phyloP scores from a whole-genome alignment of 2,888 invertebrate genomes.

The Gari tellinella region DNA sequence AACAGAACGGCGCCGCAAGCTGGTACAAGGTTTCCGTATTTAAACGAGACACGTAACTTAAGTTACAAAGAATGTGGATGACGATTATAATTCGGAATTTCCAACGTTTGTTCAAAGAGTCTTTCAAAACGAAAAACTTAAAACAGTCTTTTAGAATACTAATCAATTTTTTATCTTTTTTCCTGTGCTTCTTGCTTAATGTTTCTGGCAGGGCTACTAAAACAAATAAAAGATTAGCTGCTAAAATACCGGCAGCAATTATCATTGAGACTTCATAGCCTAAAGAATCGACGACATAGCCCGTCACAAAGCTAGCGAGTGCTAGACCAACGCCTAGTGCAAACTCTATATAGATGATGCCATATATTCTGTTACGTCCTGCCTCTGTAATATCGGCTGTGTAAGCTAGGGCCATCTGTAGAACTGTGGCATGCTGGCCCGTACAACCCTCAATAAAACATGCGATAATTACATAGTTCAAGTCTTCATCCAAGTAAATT shows the following conservation, averaged over 20 bases:
- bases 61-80: conserved; percentile 36
- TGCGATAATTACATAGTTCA: conserved; percentile 54
- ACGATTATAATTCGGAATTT: conserved; percentile 45
- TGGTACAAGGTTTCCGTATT: conserved; percentile 54
- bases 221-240: conserved; percentile 28
- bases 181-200: conserved; percentile 32
- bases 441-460: conserved; percentile 62
- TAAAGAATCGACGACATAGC: conserved; percentile 44
- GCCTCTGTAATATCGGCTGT: conserved; percentile 60
- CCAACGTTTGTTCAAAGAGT: conserved; percentile 43
- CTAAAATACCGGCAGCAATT: conserved; percentile 31
- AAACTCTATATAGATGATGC: conserved; percentile 51
- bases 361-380: conserved; percentile 45
- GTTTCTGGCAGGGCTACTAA: conserved; percentile 49
- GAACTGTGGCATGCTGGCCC: conserved; percentile 43
- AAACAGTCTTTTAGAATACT: conserved; percentile 24
- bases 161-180: conserved; percentile 31
- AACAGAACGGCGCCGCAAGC: conserved; percentile 62
- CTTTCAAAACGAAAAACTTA: conserved; percentile 41
- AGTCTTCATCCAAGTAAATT: conserved; percentile 55
- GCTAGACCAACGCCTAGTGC: conserved; percentile 41
- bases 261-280: conserved; percentile 40
- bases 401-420: conserved; percentile 52
- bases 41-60: conserved; percentile 32
- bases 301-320: conserved; percentile 37